phyloP scores from a whole-genome alignment of 2,888 invertebrate genomes.

The Nomada lathburiana region DNA sequence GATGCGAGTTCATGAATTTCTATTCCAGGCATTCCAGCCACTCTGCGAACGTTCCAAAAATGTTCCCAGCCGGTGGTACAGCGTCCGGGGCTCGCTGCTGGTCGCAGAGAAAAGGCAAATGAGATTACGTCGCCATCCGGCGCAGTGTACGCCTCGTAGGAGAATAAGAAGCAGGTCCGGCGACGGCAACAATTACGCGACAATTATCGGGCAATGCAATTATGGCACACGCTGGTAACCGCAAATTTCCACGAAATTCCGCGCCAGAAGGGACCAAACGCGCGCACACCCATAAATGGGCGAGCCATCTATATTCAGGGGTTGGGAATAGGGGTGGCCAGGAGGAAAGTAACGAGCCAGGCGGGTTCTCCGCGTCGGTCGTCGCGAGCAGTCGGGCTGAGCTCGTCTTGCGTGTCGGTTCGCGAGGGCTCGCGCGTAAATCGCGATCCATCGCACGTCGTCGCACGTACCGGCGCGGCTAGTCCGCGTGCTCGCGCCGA shows the following conservation, averaged over 20 bases:
- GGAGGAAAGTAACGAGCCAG: background rate
- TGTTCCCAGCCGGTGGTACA: too few species aligned
- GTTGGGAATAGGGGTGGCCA: background rate
- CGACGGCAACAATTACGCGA: conserved; percentile 31
- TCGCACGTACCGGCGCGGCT: conserved; percentile 32
- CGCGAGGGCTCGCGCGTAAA: conserved; percentile 13
- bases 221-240: conserved; percentile 4
- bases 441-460: conserved; percentile 1
- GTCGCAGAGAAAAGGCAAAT: too few species aligned
- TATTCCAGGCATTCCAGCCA: too few species aligned
- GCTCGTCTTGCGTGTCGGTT: conserved; percentile 2
- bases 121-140: background rate
- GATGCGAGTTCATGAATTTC: too few species aligned
- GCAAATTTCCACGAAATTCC: conserved; percentile 20
- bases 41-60: too few species aligned
- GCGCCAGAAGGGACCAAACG: background rate
- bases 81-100: too few species aligned
- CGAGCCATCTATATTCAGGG: background rate
- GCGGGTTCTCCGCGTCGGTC: background rate
- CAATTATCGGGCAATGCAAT: conserved; percentile 34
- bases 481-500: conserved; percentile 46
- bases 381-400: background rate
- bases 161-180: conserved; percentile 22
- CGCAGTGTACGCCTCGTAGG: background rate
- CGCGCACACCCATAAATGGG: background rate